Conservation (phyloP, 2,113 vertebrate genomes). For the Ptychochromis oligacanthus region DNA sequence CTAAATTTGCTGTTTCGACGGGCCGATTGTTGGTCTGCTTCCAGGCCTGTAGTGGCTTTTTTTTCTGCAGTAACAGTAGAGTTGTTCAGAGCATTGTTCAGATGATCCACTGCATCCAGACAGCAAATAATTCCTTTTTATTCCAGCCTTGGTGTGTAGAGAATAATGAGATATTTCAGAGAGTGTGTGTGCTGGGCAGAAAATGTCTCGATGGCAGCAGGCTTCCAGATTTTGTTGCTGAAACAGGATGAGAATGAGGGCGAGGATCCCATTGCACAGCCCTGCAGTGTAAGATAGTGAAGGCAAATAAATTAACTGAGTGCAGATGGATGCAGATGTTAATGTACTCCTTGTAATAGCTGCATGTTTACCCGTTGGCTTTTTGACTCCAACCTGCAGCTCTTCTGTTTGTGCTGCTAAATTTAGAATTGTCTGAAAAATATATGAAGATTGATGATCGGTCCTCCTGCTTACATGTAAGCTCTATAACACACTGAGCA, state of each 20-base stretch:
- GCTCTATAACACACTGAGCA: not conserved
- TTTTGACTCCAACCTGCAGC: not conserved
- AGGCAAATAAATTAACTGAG: not conserved
- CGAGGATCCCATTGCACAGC: not conserved
- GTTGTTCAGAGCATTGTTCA: constrained; percentile 53
- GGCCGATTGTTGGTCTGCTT: constrained; percentile 36
- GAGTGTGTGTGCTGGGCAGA: not conserved
- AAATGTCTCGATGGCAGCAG: constrained; percentile 18
- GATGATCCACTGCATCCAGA: constrained; percentile 33
- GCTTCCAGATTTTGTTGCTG: constrained; percentile 13
- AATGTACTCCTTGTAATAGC: not conserved
- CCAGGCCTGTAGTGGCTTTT: constrained; percentile 3
- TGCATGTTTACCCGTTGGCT: not conserved
- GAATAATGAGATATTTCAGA: not conserved
- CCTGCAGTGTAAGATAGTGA: not conserved
- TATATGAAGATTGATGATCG: constrained; percentile 1
- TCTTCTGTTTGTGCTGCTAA: not conserved
- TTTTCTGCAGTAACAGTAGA: constrained; percentile 12
- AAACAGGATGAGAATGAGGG: not conserved
- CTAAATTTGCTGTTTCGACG: constrained; percentile 60
- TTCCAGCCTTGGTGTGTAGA: not conserved
- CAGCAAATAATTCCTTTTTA: constrained; percentile 12
- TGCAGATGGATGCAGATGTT: not conserved
- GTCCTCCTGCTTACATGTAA: not conserved
- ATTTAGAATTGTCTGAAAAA: constrained; percentile 12